Percentiles rank a stretch among this genome's conserved stretches.
Evolutionary conservation across 2,113 vertebrate species (phyloP).

Genomic region (Crotalus horridus): DNA sequence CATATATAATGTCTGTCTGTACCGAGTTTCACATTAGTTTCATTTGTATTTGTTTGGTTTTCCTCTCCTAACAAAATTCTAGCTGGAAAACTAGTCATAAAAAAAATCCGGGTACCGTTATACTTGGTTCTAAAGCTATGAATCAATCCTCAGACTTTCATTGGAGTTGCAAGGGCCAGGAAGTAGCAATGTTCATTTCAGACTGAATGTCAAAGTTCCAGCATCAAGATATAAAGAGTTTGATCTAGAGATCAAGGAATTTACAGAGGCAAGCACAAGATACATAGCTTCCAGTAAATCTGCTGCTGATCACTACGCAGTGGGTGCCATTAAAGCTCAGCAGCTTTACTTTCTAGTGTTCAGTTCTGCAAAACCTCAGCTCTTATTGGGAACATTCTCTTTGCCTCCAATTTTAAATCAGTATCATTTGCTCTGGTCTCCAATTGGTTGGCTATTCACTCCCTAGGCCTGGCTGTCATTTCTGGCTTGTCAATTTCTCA

Average conservation of each 20-base stretch:
- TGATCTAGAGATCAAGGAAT: background rate
- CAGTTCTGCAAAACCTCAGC: background rate
- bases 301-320: background rate
- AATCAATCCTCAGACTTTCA: background rate
- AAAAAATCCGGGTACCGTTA: background rate
- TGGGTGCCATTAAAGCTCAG: background rate
- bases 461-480: background rate
- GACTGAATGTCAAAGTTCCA: background rate
- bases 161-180: background rate
- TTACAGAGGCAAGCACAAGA: background rate
- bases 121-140: background rate
- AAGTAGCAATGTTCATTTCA: background rate
- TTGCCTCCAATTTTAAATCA: background rate
- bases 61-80: background rate
- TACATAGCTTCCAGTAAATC: background rate
- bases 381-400: background rate
- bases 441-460: background rate
- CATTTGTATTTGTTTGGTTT: background rate
- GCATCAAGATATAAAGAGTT: background rate
- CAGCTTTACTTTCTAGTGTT: background rate
- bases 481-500: background rate
- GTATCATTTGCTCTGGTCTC: background rate
- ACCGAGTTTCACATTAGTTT: background rate
- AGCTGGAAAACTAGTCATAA: background rate
- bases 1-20: background rate